Evolutionary conservation across 2,888 invertebrate genomes (phyloP).

Genomic region (Zeuzera pyrina): DNA sequence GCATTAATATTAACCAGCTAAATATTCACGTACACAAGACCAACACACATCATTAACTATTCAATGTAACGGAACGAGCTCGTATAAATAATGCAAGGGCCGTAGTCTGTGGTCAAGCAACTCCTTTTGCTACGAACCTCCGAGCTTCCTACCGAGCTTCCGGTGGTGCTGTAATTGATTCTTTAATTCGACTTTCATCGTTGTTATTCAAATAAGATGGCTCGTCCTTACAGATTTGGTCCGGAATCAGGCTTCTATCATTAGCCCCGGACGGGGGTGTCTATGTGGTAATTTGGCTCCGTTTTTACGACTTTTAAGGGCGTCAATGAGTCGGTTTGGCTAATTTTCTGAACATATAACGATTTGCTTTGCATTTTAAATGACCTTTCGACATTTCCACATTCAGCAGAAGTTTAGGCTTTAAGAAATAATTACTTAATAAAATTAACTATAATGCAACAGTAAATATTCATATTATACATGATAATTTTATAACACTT

Average conservation of each 20-base stretch:
- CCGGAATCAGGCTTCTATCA: constrained; percentile 6
- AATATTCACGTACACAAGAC: constrained; percentile 25
- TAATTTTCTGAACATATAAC: constrained; percentile 10
- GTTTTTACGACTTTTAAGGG: constrained; percentile 12
- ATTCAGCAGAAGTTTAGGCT: too few species aligned
- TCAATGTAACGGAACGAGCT: constrained; percentile 59
- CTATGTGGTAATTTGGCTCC: constrained; percentile 8
- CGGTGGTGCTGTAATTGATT: constrained; percentile 35
- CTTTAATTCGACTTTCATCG: constrained; percentile 37
- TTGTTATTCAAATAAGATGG: constrained; percentile 36
- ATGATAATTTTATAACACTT: too few species aligned
- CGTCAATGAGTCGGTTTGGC: constrained; percentile 12
- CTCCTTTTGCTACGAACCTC: constrained; percentile 13
- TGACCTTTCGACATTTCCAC: too few species aligned
- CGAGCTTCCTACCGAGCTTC: constrained; percentile 29
- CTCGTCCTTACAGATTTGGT: too few species aligned
- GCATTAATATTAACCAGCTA: constrained; percentile 40
- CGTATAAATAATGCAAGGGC: constrained; percentile 48
- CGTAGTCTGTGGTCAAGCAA: constrained; percentile 32
- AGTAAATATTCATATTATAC: too few species aligned
- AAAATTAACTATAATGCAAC: too few species aligned
- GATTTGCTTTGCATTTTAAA: too few species aligned
- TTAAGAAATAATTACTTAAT: too few species aligned
- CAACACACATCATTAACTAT: constrained; percentile 50
- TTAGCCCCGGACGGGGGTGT: constrained; percentile 10